phyloP scores from a whole-genome alignment of 2,113 vertebrate genomes.

The Neopipo cinnamomea region DNA sequence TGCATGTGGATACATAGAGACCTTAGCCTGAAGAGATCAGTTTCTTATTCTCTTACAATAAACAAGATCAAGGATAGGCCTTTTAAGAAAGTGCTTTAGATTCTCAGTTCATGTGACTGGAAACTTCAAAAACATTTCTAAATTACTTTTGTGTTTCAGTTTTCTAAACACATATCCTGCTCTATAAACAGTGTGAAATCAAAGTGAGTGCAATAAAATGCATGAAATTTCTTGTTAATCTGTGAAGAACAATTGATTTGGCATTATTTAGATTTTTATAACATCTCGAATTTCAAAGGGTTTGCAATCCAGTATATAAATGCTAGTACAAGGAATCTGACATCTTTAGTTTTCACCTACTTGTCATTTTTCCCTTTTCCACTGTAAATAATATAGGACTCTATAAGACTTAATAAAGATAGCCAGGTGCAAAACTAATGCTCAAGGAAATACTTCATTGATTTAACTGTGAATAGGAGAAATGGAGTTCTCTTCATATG shows the following conservation, averaged over 20 bases:
- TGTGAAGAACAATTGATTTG: background rate
- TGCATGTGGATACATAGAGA: fast-evolving
- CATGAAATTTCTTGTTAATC: background rate
- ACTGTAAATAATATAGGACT: background rate
- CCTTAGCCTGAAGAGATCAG: background rate
- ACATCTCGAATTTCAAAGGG: background rate
- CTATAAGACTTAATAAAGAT: background rate
- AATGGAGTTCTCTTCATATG: background rate
- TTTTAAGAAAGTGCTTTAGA: background rate
- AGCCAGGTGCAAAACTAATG: background rate
- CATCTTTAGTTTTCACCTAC: background rate
- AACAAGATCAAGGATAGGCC: background rate
- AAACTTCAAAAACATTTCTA: background rate
- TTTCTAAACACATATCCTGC: background rate
- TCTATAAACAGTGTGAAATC: background rate
- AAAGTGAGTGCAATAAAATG: background rate
- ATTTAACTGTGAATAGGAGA: background rate
- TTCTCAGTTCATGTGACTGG: background rate
- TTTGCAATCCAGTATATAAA: background rate
- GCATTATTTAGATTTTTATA: background rate
- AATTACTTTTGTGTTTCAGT: background rate
- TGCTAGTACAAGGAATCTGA: background rate
- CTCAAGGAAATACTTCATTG: background rate
- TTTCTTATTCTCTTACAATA: background rate
- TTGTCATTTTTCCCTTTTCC: background rate